A percentile compares a stretch with the other conserved stretches of the same genome.
These are phyloP conservation scores for Ophthalmolycus amberensis DNA, from an alignment of 2,113 vertebrate species.

Conservation along the genomic window DNA sequence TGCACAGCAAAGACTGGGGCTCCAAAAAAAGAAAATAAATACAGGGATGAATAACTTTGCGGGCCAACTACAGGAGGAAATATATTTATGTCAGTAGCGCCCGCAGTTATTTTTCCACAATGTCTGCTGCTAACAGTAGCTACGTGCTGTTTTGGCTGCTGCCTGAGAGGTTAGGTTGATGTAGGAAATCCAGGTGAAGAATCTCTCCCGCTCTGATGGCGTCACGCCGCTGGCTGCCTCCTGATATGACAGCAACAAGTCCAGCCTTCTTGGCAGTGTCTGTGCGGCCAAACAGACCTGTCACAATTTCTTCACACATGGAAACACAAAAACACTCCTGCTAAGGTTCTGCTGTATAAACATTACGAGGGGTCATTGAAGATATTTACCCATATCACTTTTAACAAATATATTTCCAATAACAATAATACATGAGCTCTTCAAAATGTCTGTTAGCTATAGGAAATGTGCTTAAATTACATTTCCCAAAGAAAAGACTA, in stretches of 20 bases:
- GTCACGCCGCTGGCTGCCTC: slow-evolving; percentile 65
- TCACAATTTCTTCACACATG: slow-evolving; percentile 29
- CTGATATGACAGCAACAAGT: slow-evolving; percentile 61
- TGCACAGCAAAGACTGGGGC: slow-evolving; percentile 74
- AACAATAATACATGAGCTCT: neutral
- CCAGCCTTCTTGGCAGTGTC: slow-evolving; percentile 38
- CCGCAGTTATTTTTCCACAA: slow-evolving; percentile 81
- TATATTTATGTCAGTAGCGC: slow-evolving; percentile 82
- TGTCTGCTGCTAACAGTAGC: slow-evolving; percentile 61
- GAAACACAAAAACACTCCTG: slow-evolving; percentile 7
- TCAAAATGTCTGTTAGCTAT: neutral
- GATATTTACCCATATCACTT: neutral
- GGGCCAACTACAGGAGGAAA: slow-evolving; percentile 77
- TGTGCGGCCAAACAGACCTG: slow-evolving; percentile 27
- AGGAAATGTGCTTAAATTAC: neutral
- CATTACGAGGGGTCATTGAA: neutral
- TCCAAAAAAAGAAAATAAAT: slow-evolving; percentile 76
- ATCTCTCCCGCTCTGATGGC: slow-evolving; percentile 59
- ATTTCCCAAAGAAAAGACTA: neutral
- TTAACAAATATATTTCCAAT: neutral
- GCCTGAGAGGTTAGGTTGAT: slow-evolving; percentile 67
- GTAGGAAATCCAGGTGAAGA: slow-evolving; percentile 83
- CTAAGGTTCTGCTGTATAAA: slow-evolving; percentile 20
- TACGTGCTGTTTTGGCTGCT: slow-evolving; percentile 78
- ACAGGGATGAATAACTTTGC: slow-evolving; percentile 77